Percentiles rank a stretch among this genome's conserved stretches.
Evolutionary conservation across 2,888 invertebrate species (phyloP).

Genomic region (Aphidius colemani): DNA sequence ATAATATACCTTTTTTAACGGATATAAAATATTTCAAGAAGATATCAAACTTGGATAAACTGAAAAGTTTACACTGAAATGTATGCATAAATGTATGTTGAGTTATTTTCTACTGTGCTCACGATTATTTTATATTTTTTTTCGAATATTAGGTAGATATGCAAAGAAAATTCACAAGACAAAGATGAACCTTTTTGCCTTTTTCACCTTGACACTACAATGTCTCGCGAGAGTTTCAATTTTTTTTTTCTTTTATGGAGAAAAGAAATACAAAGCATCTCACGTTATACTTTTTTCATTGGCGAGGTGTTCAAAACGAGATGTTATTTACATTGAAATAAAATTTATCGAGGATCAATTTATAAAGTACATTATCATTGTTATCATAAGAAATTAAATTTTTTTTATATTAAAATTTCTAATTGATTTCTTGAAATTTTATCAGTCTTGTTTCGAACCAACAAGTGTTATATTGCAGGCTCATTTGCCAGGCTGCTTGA

Average conservation of each 20-base stretch:
- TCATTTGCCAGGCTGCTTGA: too few species aligned
- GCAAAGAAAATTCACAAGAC: too few species aligned
- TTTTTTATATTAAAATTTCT: too few species aligned
- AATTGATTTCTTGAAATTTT: too few species aligned
- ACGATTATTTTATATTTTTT: slow-evolving; percentile 25
- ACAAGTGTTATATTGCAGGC: too few species aligned
- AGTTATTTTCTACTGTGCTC: slow-evolving; percentile 25
- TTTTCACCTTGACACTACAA: slow-evolving; percentile 15
- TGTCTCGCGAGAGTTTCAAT: slow-evolving; percentile 26
- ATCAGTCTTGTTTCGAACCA: too few species aligned
- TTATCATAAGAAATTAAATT: too few species aligned
- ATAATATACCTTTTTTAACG: too few species aligned
- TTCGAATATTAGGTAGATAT: slow-evolving; percentile 13
- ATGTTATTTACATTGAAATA: neutral
- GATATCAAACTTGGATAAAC: too few species aligned
- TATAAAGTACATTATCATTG: too few species aligned
- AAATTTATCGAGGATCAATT: too few species aligned
- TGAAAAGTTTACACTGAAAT: slow-evolving; percentile 16
- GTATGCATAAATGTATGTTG: slow-evolving; percentile 11
- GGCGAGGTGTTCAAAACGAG: neutral
- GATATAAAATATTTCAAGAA: too few species aligned
- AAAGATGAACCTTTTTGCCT: slow-evolving; percentile 22
- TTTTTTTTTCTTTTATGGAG: slow-evolving; percentile 15
- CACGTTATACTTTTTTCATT: slow-evolving; percentile 49
- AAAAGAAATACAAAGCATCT: slow-evolving; percentile 40